Percentiles rank a stretch among this genome's conserved stretches.
phyloP scores from a whole-genome alignment of 1,140 invertebrate genomes.

The Drosophila kohkoa region DNA sequence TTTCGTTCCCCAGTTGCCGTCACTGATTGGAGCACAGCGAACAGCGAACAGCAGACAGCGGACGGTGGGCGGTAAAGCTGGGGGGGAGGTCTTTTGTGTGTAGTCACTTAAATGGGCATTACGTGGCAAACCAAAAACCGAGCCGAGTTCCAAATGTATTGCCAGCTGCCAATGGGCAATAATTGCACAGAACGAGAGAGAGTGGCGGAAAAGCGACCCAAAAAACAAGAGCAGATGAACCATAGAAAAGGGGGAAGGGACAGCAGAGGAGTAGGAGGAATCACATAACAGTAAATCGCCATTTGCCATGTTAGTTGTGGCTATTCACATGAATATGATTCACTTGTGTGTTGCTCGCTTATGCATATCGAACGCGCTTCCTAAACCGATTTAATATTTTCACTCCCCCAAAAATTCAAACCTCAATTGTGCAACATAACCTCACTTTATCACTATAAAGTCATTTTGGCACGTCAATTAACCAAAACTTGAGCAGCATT shows the following conservation, averaged over 20 bases:
- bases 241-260: not conserved
- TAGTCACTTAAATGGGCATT: constrained; percentile 73
- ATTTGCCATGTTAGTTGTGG: constrained; percentile 33
- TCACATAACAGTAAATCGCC: constrained; percentile 38
- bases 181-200: constrained; percentile 50
- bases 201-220: not conserved
- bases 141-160: constrained; percentile 58
- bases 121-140: constrained; percentile 51
- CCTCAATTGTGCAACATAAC: too few relatives aligned
- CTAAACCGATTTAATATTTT: not conserved
- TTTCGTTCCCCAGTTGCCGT: constrained; percentile 21
- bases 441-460: too few relatives aligned
- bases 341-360: not conserved
- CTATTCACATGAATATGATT: constrained; percentile 38
- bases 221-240: not conserved
- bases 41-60: too few relatives aligned
- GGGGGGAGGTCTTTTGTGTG: constrained; percentile 14
- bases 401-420: too few relatives aligned
- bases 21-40: not conserved
- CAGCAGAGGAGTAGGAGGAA: not conserved
- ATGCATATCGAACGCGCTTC: constrained; percentile 3
- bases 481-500: too few relatives aligned
- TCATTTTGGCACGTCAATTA: too few relatives aligned
- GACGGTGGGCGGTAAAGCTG: not conserved
- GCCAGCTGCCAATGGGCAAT: constrained; percentile 63